These are phyloP conservation scores for Sinocyclocheilus anophthalmus DNA, from an alignment of 2,113 vertebrate genomes.

Conservation along the genomic window DNA sequence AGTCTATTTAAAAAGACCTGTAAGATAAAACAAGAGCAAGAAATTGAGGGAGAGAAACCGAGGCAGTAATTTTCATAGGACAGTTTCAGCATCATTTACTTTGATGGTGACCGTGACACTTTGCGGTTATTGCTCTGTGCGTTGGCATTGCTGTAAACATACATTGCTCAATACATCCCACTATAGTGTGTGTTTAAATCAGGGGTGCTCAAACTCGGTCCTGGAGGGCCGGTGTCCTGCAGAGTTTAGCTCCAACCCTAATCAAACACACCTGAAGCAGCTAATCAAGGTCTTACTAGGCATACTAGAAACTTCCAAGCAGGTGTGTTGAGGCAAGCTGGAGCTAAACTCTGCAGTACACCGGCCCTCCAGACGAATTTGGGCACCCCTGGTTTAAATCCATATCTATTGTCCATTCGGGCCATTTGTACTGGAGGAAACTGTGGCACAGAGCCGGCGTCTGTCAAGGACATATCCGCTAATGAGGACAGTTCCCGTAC, in stretches of 20 bases:
- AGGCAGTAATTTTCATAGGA: slow-evolving; percentile 6
- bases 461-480: slow-evolving; percentile 35
- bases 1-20: neutral
- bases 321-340: too few species aligned
- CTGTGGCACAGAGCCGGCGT: neutral
- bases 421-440: neutral
- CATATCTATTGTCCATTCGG: neutral
- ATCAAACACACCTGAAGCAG: too few species aligned
- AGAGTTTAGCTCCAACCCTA: too few species aligned
- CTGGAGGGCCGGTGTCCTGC: too few species aligned
- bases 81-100: slow-evolving; percentile 29
- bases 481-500: slow-evolving; percentile 42
- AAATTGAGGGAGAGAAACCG: neutral
- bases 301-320: too few species aligned
- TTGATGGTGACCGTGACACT: neutral
- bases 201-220: too few species aligned
- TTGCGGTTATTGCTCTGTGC: neutral
- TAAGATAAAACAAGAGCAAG: slow-evolving; percentile 21
- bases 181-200: slow-evolving; percentile 2
- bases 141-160: slow-evolving; percentile 1
- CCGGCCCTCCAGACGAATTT: too few species aligned
- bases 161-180: slow-evolving; percentile 5
- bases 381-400: neutral
- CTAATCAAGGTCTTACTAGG: too few species aligned
- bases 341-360: too few species aligned